Base-by-base conservation (phyloP, 2,113 vertebrate species). In the Gavialis gangeticus region DNA sequence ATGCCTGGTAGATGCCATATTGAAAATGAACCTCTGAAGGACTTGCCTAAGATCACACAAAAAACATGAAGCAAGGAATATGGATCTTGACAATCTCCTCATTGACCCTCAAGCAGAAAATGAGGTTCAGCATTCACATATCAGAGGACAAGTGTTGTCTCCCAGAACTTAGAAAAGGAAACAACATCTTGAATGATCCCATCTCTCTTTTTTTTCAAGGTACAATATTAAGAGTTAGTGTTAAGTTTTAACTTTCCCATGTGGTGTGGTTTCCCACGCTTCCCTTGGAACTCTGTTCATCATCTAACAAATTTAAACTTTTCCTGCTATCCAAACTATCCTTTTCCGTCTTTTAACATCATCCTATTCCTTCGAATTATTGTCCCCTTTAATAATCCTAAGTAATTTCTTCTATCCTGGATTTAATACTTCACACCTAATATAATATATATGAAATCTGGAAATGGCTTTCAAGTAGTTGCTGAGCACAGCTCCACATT, bases 161-260 rank as follows among this genome's bases (percentile, higher is more conserved):
- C 82, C 0, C 1, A 6, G 54, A 6, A 16, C 2, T 0, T 24
- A 87, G 34, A 56, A 4, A 55, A 0, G 18, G 4, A 27, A 60
- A 14, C 25, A 13, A 6, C 4, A 54, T 10, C 2, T 12, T 9
- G 1, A 54, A 24, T 0, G 27, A 22, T 2, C 11, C 27, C 0
- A 3, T 0, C 2, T 3, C 10, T 1, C 22, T 55, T 5, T 63
- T 30, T 58, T 63, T 0, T 1, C 12, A 1, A 58, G 10, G 14
- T 0, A 63, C 28, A 0, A 37, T 11, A 56, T 12, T 30, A 0
- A 0, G 12, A 3, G 46, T 4, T 17, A 0, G 18, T 18, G 21
- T 1, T 9, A 46, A 59, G 1, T 16, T 59, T 10, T 14, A 1
- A 18, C 4, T 0, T 1, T 2, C 77, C 81, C 0, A 0, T 46